These are phyloP conservation scores for Cyprinodon brontotheroides DNA, from an alignment of 2,113 vertebrate genomes.

Conservation along the genomic window DNA sequence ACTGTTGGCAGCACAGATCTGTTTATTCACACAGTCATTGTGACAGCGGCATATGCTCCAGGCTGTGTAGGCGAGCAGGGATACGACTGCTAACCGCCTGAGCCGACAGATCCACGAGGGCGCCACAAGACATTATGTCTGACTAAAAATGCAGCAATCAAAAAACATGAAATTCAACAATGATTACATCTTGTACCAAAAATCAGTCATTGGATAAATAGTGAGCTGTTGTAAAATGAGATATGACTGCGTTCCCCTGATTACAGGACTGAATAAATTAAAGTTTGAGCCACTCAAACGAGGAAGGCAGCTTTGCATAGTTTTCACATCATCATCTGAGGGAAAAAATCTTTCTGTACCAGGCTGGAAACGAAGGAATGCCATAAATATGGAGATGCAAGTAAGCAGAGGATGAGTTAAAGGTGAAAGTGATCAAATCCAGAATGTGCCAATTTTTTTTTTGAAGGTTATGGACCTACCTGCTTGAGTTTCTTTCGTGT, in stretches of 20 bases:
- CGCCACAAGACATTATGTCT: slow-evolving; percentile 1
- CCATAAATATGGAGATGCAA: background rate
- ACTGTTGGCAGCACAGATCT: slow-evolving; percentile 38
- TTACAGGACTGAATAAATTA: background rate
- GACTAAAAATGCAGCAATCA: slow-evolving; percentile 1
- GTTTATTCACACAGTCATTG: slow-evolving; percentile 50
- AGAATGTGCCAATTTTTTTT: background rate
- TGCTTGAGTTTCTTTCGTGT: background rate
- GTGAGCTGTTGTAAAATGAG: slow-evolving; percentile 10
- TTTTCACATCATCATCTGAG: slow-evolving; percentile 20
- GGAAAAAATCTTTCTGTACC: background rate
- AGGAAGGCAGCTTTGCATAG: slow-evolving; percentile 62
- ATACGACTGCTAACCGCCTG: slow-evolving; percentile 29
- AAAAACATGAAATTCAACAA: background rate
- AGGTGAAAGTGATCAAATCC: background rate
- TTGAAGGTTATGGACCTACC: background rate
- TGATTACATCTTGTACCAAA: background rate
- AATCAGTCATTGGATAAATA: background rate
- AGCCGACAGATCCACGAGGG: background rate
- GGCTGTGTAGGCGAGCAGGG: slow-evolving; percentile 36
- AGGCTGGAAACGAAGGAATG: no score
- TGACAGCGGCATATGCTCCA: slow-evolving; percentile 43
- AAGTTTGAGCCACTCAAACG: background rate
- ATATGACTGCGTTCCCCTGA: background rate
- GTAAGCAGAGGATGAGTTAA: background rate